Base-by-base conservation (phyloP, 2,888 invertebrate genomes). In the Euplexia lucipara region DNA sequence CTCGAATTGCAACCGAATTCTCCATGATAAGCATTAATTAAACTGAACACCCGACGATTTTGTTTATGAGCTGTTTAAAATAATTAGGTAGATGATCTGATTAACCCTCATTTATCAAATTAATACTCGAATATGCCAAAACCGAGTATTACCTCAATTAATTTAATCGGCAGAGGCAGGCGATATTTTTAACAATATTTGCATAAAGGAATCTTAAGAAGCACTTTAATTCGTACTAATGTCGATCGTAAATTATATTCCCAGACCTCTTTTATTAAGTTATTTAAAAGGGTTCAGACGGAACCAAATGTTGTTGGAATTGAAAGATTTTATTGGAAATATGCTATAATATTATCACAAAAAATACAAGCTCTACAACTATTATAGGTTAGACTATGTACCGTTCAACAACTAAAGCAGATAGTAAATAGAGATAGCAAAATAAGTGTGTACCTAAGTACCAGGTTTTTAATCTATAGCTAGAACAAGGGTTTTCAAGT, bases 141-240 rank as follows among this genome's bases (percentile, higher is more conserved):
- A 82, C 83, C 81, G 75, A 85, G 87, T 86, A 87, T 86, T 85
- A 88, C 88, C 86, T 83, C 89, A 87, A 94, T 94, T 94, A 90
- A 94, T 95, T 87, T 90, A 90, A 88, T 83, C 81, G 74, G 65
- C 68, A 72, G 78, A 84, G 84, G 85, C 81, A 71, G 70, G 78
- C 62, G 87, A 86, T 89, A 90, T 91, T 90, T 90, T 86, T 86
- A 87, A 85, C 78, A 86, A 87, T 90, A 93, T 94, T 94, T 92
- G 92, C 94, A 92, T 93, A 91, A 91, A 91, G 88, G 88, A 86
- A 89, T 88, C 92, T 86, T 91, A 92, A 92, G 93, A 90, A 92
- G 93, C 93, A 84, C 87, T 91, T 90, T 90, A 86, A 83, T 88
- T 84, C 86, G 83, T 79, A 84, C 83, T 86, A 89, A 90, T 86